Evolutionary conservation across 2,888 invertebrate species (phyloP).

Genomic region (Xestoiulus laeticollis): DNA sequence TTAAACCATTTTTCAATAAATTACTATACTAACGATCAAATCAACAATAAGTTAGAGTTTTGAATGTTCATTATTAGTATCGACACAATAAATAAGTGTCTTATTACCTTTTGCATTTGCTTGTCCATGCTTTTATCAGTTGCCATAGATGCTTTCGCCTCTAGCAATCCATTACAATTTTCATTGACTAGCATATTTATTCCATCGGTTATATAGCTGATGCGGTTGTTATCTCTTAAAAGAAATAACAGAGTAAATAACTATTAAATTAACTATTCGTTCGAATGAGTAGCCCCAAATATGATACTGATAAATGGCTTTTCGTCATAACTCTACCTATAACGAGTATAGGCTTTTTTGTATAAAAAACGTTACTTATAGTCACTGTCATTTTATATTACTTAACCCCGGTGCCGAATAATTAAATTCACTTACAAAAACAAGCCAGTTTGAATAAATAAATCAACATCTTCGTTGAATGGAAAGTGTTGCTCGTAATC

Average conservation of each 20-base stretch:
- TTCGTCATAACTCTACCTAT: no score
- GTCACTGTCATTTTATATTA: no score
- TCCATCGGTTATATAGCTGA: conserved; percentile 37
- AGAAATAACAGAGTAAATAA: not conserved
- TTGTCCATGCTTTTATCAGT: not conserved
- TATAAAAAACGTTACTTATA: no score
- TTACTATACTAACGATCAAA: no score
- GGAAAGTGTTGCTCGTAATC: conserved; percentile 77
- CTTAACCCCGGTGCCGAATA: not conserved
- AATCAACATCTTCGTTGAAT: conserved; percentile 70
- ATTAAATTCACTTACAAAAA: not conserved
- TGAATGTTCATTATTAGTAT: no score
- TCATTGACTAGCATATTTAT: not conserved
- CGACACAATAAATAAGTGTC: no score
- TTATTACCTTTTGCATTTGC: not conserved
- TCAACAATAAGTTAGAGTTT: no score
- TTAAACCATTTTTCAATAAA: no score
- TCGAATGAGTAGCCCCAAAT: no score
- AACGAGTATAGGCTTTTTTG: no score
- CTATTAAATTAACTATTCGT: no score
- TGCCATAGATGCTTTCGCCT: not conserved
- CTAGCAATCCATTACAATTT: not conserved
- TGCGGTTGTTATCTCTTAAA: conserved; percentile 17
- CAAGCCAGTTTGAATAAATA: not conserved
- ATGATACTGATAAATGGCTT: no score